Evolutionary conservation across 1,140 invertebrate species (phyloP).

Genomic region (Scaptomyza montana): DNA sequence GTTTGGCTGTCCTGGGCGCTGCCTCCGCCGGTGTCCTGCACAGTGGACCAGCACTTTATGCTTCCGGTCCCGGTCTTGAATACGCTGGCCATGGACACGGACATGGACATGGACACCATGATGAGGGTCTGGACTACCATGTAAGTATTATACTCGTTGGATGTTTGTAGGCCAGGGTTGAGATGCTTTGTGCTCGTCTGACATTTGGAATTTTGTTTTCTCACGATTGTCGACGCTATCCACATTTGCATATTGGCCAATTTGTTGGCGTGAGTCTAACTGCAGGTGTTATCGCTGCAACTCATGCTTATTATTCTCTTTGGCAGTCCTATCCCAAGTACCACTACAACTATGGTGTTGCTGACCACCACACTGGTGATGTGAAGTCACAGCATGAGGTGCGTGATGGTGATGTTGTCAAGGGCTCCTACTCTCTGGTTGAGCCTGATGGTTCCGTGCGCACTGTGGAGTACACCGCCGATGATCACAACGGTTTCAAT

Average conservation of each 20-base stretch:
- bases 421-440: conserved; percentile 86
- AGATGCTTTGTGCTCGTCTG: conserved; percentile 36
- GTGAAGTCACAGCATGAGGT: conserved; percentile 87
- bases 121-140: conserved; percentile 80
- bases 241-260: conserved; percentile 38
- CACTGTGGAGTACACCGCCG: conserved; percentile 88
- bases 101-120: conserved; percentile 56
- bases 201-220: conserved; percentile 59
- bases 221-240: conserved; percentile 41
- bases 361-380: conserved; percentile 86
- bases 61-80: conserved; percentile 56
- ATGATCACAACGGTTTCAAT: conserved; percentile 87
- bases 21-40: conserved; percentile 80
- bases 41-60: conserved; percentile 67
- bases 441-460: conserved; percentile 86
- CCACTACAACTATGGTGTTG: conserved; percentile 85
- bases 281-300: conserved; percentile 15
- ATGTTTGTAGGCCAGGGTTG: conserved; percentile 41
- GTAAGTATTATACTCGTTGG: conserved; percentile 54
- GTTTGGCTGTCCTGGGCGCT: conserved; percentile 79
- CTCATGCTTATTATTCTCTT: conserved; percentile 1
- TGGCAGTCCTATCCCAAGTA: conserved; percentile 85
- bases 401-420: conserved; percentile 86
- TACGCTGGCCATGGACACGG: conserved; percentile 68
- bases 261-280: conserved; percentile 52